Evolutionary conservation across 92 coral and sea anemone species (phyloP).

Genomic region (Pocillopora grandis): DNA sequence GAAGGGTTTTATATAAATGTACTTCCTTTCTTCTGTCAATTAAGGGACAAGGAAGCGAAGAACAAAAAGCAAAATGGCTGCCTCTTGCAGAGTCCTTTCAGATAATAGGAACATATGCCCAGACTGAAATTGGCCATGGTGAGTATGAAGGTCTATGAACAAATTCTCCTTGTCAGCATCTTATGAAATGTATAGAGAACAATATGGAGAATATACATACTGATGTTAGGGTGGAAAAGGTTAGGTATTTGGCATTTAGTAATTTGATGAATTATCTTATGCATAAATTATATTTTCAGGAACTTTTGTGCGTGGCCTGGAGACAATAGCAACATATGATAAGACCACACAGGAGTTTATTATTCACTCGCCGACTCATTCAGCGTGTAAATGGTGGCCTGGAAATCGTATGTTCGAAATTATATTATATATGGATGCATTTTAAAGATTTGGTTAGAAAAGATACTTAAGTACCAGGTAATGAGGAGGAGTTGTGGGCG

Average conservation of each 20-base stretch:
- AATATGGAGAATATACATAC: too few species aligned
- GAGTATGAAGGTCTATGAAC: neutral
- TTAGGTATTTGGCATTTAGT: too few species aligned
- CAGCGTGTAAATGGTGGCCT: constrained; percentile 98
- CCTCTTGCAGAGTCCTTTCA: constrained; percentile 68
- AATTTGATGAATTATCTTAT: too few species aligned
- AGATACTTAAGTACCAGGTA: too few species aligned
- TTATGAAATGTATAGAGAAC: too few species aligned
- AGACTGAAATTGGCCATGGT: constrained; percentile 97
- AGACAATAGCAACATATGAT: constrained; percentile 91
- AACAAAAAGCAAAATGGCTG: constrained; percentile 86
- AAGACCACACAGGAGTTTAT: constrained; percentile 69
- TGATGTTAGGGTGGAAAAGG: too few species aligned
- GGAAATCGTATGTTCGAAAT: constrained; percentile 68
- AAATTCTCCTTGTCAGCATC: neutral
- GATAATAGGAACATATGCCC: constrained; percentile 89
- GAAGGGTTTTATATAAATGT: neutral
- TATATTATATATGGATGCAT: neutral
- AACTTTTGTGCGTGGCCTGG: constrained; percentile 73
- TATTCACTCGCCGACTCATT: constrained; percentile 69
- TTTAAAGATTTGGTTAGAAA: too few species aligned
- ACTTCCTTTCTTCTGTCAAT: neutral
- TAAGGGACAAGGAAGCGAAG: constrained; percentile 73
- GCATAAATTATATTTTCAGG: constrained; percentile 40
- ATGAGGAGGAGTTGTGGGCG: too few species aligned